Evolutionary conservation across 2,888 invertebrate genomes (phyloP), one percentile per base, ranked within the genome.

Genomic region (Cephus nigrinus): DNA sequence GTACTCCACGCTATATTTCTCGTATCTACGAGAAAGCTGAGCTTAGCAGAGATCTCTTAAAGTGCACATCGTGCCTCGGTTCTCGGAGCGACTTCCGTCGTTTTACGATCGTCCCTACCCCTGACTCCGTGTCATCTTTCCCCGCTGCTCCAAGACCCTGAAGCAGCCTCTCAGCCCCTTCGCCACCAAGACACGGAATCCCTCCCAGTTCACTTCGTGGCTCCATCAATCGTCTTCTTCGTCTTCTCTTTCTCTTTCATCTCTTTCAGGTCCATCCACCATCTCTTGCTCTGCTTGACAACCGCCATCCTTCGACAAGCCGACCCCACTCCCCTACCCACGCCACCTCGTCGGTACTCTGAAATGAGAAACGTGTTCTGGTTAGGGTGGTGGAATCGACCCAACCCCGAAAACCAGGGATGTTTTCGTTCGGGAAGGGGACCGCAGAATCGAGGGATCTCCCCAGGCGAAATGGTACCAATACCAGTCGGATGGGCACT

Each of bases 51-150:
- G 78, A 78, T 80, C 75, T 79, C 78, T 76, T 32, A 76, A 80
- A 79, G 79, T 77, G 78, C 75, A 73, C 71, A 69, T 55, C 68
- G 76, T 73, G 74, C 77, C 74, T 76, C 73, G 75, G 55, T 78
- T 76, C 81, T 74, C 80, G 76, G 75, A 75, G 77, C 78, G 79
- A 84, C 84, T 84, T 84, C 84, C 83, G 83, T 75, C 79, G 74
- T 79, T 80, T 84, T 84, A 84, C 79, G 84, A 84, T 79, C 74
- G 76, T 73, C 75, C 69, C 78, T 69, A 36, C 75, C 74, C 69
- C 33, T 68, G 69, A 30, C 75, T 68, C 72, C 68, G 40, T 75
- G 71, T 74, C 74, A 30, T 74, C 74, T n/a, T 36, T 36, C 74
- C 36, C 36, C 74, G 33, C 35, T 33, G 35, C 34, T 3, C 71